phyloP scores from a whole-genome alignment of 2,888 invertebrate genomes.

The Stramonita haemastoma region DNA sequence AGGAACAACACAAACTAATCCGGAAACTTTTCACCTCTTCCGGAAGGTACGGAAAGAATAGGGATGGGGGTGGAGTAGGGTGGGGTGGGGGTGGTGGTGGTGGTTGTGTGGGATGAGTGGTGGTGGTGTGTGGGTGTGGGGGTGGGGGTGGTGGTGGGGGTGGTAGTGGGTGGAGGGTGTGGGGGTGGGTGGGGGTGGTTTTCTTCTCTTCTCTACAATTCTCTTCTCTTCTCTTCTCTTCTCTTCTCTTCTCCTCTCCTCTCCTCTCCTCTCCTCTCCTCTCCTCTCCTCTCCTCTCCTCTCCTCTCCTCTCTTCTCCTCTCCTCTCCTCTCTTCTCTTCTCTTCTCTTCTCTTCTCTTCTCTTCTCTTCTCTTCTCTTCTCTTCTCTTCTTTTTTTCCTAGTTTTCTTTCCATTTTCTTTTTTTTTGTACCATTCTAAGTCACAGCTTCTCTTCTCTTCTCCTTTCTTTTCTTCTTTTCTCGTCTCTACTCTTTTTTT shows the following conservation, averaged over 20 bases:
- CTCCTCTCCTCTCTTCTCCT: not conserved
- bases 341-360: not conserved
- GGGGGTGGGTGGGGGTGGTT: not conserved
- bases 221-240: not conserved
- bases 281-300: not conserved
- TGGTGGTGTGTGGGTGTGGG: not conserved
- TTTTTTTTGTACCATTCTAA: not conserved
- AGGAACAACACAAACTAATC: constrained; percentile 69
- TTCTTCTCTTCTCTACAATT: not conserved
- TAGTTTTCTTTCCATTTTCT: not conserved
- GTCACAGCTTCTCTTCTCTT: not conserved
- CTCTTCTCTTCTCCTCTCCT: not conserved
- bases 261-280: not conserved
- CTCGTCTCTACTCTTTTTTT: not conserved
- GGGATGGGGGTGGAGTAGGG: not conserved
- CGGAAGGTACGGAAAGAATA: constrained; percentile 53
- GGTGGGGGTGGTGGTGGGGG: not conserved
- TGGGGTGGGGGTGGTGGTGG: not conserved
- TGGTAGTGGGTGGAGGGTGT: not conserved
- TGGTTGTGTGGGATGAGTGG: not conserved
- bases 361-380: not conserved
- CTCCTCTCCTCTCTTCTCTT: not conserved
- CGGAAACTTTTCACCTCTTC: constrained; percentile 62
- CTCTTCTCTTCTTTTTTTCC: not conserved
- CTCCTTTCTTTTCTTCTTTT: not conserved